Percentiles rank a stretch among this genome's conserved stretches.
These are phyloP conservation scores for Paradoxurus hermaphroditus DNA, from an alignment of 2,113 vertebrate species.

Conservation along the genomic window DNA sequence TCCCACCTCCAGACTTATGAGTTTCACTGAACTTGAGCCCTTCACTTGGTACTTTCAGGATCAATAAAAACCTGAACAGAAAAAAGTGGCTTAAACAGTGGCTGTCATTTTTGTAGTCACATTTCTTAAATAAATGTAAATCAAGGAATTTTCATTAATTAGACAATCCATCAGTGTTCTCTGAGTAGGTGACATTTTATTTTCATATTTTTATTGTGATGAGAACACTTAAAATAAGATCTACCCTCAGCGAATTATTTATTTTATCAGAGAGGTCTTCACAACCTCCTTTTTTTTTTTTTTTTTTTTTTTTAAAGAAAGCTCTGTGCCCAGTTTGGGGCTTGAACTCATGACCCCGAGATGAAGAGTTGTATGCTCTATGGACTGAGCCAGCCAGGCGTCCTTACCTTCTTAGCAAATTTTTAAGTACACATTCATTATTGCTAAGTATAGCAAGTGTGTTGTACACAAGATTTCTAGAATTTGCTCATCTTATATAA, in stretches of 20 bases:
- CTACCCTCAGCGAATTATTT: too few relatives aligned
- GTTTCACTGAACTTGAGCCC: not conserved
- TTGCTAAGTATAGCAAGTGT: not conserved
- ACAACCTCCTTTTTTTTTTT: not conserved
- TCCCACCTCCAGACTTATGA: not conserved
- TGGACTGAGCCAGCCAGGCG: not conserved
- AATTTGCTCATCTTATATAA: not conserved
- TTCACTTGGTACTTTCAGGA: not conserved
- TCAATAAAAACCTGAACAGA: not conserved
- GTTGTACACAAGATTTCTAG: not conserved
- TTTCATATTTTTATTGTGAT: not conserved
- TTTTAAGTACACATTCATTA: not conserved
- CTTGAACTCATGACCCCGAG: not conserved
- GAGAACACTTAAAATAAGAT: not conserved
- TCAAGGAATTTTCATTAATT: not conserved
- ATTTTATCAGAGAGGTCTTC: too few relatives aligned
- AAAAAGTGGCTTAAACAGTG: not conserved
- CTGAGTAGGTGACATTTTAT: not conserved
- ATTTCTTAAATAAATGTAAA: not conserved
- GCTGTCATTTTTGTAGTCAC: not conserved
- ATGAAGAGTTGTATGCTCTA: not conserved
- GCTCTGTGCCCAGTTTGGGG: not conserved
- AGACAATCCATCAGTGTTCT: not conserved
- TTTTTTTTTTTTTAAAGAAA: not conserved
- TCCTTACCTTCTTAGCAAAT: not conserved